phyloP scores from a whole-genome alignment of 2,113 vertebrate species.

The Bubo bubo region DNA sequence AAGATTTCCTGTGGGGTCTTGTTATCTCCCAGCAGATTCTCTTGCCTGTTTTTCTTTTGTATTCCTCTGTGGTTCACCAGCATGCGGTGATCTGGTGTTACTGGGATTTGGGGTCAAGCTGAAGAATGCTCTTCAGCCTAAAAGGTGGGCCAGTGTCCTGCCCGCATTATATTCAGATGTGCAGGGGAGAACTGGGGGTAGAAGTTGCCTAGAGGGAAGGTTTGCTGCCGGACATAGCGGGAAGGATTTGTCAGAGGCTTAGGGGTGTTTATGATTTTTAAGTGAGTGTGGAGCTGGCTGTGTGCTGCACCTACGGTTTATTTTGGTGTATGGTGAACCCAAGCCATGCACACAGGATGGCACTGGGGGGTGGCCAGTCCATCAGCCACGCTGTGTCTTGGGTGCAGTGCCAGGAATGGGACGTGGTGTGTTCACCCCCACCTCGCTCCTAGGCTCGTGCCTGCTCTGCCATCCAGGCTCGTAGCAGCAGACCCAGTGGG shows the following conservation, averaged over 20 bases:
- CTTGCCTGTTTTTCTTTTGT: not conserved
- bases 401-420: not conserved
- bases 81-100: not conserved
- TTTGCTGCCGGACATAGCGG: rapidly evolving
- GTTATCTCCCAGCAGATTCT: not conserved
- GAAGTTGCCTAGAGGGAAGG: not conserved
- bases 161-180: not conserved
- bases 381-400: rapidly evolving
- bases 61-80: not conserved
- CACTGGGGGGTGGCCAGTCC: rapidly evolving
- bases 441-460: not conserved
- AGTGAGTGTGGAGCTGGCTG: not conserved
- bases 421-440: not conserved
- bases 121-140: not conserved
- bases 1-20: not conserved
- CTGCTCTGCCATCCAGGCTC: not conserved
- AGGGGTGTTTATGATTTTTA: not conserved
- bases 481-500: not conserved
- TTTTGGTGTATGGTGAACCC: not conserved
- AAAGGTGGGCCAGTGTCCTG: not conserved
- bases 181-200: not conserved
- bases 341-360: rapidly evolving
- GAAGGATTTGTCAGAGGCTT: not conserved
- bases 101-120: not conserved
- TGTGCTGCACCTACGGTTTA: rapidly evolving